These are phyloP conservation scores for Philotrypesis tridentata DNA, from an alignment of 1,140 invertebrate genomes.

Conservation along the genomic window DNA sequence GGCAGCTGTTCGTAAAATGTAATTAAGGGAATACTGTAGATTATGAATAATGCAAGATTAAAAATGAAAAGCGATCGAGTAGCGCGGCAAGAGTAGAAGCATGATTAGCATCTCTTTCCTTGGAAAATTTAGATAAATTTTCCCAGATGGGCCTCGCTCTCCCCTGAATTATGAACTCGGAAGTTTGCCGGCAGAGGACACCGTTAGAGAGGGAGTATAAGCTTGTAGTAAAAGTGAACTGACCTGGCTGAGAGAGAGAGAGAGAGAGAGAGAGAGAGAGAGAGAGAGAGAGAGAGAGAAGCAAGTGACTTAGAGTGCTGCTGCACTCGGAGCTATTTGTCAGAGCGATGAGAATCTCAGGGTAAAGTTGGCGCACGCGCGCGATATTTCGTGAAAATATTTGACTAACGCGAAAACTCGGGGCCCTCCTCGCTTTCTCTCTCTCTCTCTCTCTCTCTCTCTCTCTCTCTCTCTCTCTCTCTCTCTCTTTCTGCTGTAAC, in stretches of 20 bases:
- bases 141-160: not conserved
- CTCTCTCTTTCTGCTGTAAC: not conserved
- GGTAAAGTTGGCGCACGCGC: slow-evolving; percentile 17
- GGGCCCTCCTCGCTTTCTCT: not conserved
- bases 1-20: slow-evolving; percentile 4
- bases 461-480: not conserved
- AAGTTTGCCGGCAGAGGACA: not conserved
- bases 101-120: not conserved
- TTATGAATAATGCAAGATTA: slow-evolving; percentile 43
- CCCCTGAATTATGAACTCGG: slow-evolving; percentile 8
- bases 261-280: too few relatives aligned
- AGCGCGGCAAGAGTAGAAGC: not conserved
- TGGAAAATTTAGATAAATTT: slow-evolving; percentile 16
- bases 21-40: slow-evolving; percentile 6
- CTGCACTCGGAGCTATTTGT: slow-evolving; percentile 42
- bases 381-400: slow-evolving; percentile 44
- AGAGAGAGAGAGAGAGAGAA: too few relatives aligned
- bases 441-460: not conserved
- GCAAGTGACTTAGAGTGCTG: not conserved
- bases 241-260: not conserved
- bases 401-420: slow-evolving; percentile 45
- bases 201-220: not conserved
- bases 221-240: slow-evolving; percentile 9
- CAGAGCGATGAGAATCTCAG: slow-evolving; percentile 42
- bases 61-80: not conserved